Percentiles rank a stretch among this genome's conserved stretches.
Conservation (phyloP, 2,888 invertebrate genomes). For the Epirrita christyi region DNA sequence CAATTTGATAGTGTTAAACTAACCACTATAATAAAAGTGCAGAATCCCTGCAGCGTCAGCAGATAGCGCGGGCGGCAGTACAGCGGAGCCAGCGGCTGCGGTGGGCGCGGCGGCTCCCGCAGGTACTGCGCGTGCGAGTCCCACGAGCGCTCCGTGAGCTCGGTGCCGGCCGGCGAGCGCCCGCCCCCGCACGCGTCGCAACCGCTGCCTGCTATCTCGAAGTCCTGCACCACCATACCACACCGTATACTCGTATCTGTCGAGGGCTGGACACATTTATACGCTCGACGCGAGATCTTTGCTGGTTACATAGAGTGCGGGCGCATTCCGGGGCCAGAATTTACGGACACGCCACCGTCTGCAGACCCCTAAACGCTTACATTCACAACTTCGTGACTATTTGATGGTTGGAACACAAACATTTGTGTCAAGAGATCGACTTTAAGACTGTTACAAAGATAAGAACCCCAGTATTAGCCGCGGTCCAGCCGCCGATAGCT, state of each 20-base stretch:
- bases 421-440: too few relatives aligned
- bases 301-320: not conserved
- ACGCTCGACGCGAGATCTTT: not conserved
- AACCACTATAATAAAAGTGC: slow-evolving; percentile 50
- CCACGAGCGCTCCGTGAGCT: slow-evolving; percentile 79
- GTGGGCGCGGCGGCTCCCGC: slow-evolving; percentile 70
- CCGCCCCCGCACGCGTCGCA: slow-evolving; percentile 64
- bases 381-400: too few relatives aligned
- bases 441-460: too few relatives aligned
- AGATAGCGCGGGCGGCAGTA: slow-evolving; percentile 72
- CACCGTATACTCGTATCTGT: not conserved
- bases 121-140: slow-evolving; percentile 82
- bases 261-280: not conserved
- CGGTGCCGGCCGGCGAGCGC: slow-evolving; percentile 77
- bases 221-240: slow-evolving; percentile 60
- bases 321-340: too few relatives aligned
- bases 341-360: too few relatives aligned
- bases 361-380: too few relatives aligned
- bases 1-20: slow-evolving; percentile 4
- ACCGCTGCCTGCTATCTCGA: slow-evolving; percentile 84
- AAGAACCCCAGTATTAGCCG: too few relatives aligned
- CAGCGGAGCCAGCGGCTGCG: slow-evolving; percentile 68
- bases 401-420: too few relatives aligned
- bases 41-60: slow-evolving; percentile 50
- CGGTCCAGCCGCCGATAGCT: too few relatives aligned